Evolutionary conservation across 2,797 vertebrate species (phyloP).

Genomic region (Eulemur mongoz): DNA sequence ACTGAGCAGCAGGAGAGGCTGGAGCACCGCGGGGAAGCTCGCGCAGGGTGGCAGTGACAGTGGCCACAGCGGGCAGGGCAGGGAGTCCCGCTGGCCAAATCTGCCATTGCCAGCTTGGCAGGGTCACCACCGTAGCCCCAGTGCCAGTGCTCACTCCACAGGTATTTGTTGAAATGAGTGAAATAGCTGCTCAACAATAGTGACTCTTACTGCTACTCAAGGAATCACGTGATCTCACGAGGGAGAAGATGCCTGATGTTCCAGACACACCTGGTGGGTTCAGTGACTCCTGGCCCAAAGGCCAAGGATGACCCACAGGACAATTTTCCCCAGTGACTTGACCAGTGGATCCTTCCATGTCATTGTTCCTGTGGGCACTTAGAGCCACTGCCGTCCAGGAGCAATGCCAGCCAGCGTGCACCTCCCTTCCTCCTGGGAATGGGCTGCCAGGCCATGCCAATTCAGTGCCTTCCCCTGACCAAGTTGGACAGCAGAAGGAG

Average conservation of each 20-base stretch:
- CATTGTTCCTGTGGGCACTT: background rate
- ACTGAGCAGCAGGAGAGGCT: background rate
- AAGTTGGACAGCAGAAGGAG: background rate
- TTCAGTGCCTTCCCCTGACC: background rate
- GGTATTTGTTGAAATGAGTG: background rate
- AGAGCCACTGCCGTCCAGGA: background rate
- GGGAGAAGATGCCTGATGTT: background rate
- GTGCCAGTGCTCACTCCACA: background rate
- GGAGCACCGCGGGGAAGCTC: background rate
- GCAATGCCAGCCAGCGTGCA: background rate
- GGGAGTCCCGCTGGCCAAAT: rapidly evolving
- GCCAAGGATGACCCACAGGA: background rate
- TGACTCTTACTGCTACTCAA: background rate
- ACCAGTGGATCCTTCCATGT: background rate
- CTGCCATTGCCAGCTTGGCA: background rate
- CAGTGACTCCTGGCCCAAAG: background rate
- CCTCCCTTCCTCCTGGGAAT: background rate
- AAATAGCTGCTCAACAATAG: background rate
- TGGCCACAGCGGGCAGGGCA: no score
- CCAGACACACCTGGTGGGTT: background rate
- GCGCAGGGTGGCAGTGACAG: rapidly evolving
- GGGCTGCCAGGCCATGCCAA: background rate
- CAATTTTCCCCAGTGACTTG: background rate
- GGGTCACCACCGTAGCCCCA: background rate
- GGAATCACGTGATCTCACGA: background rate